These are phyloP conservation scores for Tetramorium bicarinatum DNA, from an alignment of 2,888 invertebrate species.

Conservation along the genomic window DNA sequence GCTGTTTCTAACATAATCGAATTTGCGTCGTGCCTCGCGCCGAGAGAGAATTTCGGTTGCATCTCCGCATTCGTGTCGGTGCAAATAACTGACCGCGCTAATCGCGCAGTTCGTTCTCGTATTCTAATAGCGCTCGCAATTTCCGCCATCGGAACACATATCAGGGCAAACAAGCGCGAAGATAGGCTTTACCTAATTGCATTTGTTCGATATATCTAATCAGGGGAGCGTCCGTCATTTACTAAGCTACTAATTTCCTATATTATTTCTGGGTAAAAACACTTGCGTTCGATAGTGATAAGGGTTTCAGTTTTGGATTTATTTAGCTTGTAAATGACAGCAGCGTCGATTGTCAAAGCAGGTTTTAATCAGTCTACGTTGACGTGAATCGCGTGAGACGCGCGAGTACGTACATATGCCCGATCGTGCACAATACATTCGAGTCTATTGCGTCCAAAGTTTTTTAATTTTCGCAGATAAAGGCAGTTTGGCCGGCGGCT, in stretches of 20 bases:
- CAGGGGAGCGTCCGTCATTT: background rate
- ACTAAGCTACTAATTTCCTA: too few relatives aligned
- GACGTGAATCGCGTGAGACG: background rate
- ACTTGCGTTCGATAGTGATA: too few relatives aligned
- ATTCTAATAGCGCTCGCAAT: conserved; percentile 56
- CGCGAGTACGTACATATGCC: background rate
- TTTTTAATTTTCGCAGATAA: conserved; percentile 75
- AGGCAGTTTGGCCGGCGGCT: conserved; percentile 53
- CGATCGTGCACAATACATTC: background rate
- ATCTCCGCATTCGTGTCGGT: conserved; percentile 55
- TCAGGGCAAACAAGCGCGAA: background rate
- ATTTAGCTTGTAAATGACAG: background rate
- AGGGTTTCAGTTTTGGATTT: background rate
- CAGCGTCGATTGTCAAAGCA: background rate
- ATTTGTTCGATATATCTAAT: background rate
- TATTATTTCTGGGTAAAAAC: background rate
- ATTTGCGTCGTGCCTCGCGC: conserved; percentile 73
- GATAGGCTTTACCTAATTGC: background rate
- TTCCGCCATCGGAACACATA: conserved; percentile 3
- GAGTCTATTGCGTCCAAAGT: conserved; percentile 58
- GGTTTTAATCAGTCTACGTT: background rate
- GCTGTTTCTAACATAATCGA: conserved; percentile 79
- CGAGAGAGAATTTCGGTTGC: conserved; percentile 18
- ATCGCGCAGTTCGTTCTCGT: conserved; percentile 64
- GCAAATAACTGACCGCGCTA: conserved; percentile 60